phyloP scores from a whole-genome alignment of 2,797 vertebrate genomes.

The Champsocephalus esox region DNA sequence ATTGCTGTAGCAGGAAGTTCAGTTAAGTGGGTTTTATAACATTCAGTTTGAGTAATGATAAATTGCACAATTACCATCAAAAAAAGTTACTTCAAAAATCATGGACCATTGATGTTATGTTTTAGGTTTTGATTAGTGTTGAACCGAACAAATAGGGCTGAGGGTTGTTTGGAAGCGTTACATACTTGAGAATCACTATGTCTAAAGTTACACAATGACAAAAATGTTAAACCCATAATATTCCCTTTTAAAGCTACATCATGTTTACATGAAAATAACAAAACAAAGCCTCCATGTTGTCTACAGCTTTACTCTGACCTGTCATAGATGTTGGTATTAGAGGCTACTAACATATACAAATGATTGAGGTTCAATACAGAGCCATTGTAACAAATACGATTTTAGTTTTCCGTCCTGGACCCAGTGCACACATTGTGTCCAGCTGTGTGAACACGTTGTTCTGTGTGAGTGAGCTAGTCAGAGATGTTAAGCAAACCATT shows the following conservation, averaged over 20 bases:
- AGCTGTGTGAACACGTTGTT: conserved; percentile 25
- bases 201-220: neutral
- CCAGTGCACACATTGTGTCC: neutral
- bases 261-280: neutral
- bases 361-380: neutral
- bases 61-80: neutral
- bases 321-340: neutral
- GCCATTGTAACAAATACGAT: neutral
- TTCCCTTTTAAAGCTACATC: neutral
- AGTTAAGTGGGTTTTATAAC: conserved; percentile 22
- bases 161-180: neutral
- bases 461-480: conserved; percentile 24
- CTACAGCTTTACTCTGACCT: neutral
- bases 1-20: conserved; percentile 25
- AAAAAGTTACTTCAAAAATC: neutral
- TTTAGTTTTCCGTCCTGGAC: neutral
- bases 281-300: neutral
- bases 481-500: conserved; percentile 47
- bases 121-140: neutral
- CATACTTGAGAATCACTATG: neutral
- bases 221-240: no score
- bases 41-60: neutral
- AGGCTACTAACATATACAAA: neutral
- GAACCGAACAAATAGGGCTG: neutral
- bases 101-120: neutral